A percentile compares a stretch with the other conserved stretches of the same genome.
phyloP scores from a whole-genome alignment of 2,888 invertebrate species.

The Oscheius sp. region DNA sequence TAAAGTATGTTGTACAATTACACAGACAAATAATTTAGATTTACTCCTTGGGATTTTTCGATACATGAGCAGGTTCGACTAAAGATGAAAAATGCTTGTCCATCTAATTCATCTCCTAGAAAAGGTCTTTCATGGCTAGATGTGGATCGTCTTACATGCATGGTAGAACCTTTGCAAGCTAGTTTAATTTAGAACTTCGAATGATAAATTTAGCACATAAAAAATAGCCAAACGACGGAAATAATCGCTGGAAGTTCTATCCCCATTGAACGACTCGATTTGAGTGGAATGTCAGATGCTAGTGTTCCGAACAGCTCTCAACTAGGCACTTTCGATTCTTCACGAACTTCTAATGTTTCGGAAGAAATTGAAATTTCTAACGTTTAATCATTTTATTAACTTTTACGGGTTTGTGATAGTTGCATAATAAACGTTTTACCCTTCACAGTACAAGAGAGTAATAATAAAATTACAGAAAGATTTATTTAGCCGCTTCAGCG shows the following conservation, averaged over 20 bases:
- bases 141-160: conserved; percentile 7
- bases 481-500: background rate
- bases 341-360: background rate
- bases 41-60: conserved; percentile 42
- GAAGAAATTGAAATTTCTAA: conserved; percentile 10
- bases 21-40: conserved; percentile 27
- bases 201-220: background rate
- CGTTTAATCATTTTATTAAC: background rate
- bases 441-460: too few species aligned
- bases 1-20: conserved; percentile 32
- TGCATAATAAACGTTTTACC: background rate
- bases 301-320: background rate
- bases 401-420: too few species aligned
- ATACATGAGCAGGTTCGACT: conserved; percentile 34
- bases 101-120: background rate
- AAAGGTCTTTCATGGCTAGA: conserved; percentile 27
- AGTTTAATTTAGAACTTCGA: too few species aligned
- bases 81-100: conserved; percentile 28
- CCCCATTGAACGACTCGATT: conserved; percentile 24
- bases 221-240: background rate
- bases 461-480: background rate
- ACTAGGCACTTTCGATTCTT: background rate
- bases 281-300: conserved; percentile 18
- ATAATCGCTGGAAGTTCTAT: background rate
- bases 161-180: conserved; percentile 21